These are phyloP conservation scores for Lytechinus variegatus DNA, from an alignment of 35 echinoderm and acorn worm species.

Conservation along the genomic window DNA sequence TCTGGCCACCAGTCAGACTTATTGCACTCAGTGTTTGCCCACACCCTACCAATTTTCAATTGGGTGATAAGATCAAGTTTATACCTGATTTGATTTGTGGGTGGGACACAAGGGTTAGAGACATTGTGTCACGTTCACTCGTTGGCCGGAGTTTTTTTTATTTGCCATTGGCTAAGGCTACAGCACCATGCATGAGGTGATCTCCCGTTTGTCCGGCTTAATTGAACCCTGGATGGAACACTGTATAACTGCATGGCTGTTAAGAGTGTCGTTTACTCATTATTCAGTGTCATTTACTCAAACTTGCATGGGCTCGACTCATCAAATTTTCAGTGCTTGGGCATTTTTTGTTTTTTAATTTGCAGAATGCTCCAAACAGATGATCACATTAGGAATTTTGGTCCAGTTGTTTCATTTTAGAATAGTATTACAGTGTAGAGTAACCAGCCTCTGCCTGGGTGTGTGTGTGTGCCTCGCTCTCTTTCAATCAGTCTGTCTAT, in stretches of 20 bases:
- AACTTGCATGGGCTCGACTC: not conserved
- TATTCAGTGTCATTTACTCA: not conserved
- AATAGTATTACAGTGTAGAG: too few relatives aligned
- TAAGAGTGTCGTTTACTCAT: not conserved
- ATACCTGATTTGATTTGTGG: constrained; percentile 18
- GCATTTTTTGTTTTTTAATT: not conserved
- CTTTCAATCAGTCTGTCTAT: not conserved
- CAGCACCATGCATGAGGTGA: not conserved
- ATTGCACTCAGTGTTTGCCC: constrained; percentile 9
- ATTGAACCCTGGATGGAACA: not conserved
- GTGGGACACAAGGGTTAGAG: not conserved
- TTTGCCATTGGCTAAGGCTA: not conserved
- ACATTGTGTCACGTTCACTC: not conserved
- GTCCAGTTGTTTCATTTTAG: too few relatives aligned
- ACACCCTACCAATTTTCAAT: constrained; percentile 3
- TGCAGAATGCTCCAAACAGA: too few relatives aligned
- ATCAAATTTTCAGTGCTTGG: not conserved
- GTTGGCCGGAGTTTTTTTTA: not conserved
- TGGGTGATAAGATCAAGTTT: not conserved
- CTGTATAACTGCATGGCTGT: not conserved
- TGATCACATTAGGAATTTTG: too few relatives aligned
- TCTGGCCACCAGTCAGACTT: not conserved
- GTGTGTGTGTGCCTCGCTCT: not conserved
- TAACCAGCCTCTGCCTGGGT: not conserved
- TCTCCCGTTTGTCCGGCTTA: constrained; percentile 6